These are phyloP conservation scores for Antechinus stuartii DNA, from an alignment of 2,113 vertebrate species.

Conservation along the genomic window DNA sequence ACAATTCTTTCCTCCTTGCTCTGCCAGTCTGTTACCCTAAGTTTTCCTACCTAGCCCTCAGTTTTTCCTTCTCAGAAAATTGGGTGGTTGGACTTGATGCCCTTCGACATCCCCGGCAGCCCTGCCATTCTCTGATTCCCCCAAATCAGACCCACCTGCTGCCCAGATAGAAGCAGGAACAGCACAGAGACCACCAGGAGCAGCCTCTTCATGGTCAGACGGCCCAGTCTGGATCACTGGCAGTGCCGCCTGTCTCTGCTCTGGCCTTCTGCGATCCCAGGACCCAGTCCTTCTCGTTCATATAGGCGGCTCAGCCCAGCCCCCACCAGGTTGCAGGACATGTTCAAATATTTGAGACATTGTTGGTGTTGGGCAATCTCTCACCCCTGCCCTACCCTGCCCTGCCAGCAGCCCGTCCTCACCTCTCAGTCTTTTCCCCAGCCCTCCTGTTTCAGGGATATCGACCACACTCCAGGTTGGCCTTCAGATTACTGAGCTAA, in stretches of 20 bases:
- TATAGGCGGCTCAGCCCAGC: not conserved
- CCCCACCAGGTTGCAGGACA: not conserved
- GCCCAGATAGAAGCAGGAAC: conserved; percentile 39
- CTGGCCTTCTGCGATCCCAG: not conserved
- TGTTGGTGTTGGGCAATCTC: not conserved
- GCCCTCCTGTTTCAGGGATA: conserved; percentile 7
- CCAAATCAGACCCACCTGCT: not conserved
- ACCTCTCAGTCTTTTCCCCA: not conserved
- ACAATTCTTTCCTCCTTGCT: not conserved
- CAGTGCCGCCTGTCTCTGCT: not conserved
- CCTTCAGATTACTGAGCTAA: conserved; percentile 24
- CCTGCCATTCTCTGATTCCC: not conserved
- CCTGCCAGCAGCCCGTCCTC: not conserved
- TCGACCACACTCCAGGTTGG: conserved; percentile 17
- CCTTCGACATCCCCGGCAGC: not conserved
- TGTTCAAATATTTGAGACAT: conserved; percentile 44
- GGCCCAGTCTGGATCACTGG: not conserved
- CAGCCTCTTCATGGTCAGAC: not conserved
- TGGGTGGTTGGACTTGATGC: no score
- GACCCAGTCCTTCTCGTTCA: not conserved
- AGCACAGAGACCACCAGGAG: not conserved
- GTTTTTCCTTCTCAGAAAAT: not conserved
- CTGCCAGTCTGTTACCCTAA: not conserved
- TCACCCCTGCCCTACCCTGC: not conserved
- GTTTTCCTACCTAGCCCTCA: not conserved